phyloP scores from a whole-genome alignment of 1,140 invertebrate species.

The Cydia amplana region DNA sequence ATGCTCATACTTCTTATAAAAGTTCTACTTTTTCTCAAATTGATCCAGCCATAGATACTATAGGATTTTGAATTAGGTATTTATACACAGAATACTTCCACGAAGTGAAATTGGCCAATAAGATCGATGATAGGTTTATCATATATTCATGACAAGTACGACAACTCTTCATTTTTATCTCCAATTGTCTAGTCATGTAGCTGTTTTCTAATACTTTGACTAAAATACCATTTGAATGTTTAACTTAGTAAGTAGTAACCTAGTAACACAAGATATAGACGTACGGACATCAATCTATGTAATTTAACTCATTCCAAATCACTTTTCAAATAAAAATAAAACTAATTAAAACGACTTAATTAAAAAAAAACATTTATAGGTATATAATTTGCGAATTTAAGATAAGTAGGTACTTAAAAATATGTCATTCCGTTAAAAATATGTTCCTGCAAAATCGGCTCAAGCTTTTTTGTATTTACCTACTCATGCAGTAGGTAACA shows the following conservation, averaged over 20 bases:
- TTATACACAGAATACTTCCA: neutral
- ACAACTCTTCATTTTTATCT: neutral
- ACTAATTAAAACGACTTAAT: too few species aligned
- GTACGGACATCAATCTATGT: too few species aligned
- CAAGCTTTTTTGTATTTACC: too few species aligned
- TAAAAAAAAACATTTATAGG: too few species aligned
- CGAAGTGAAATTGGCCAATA: neutral
- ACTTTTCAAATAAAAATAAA: too few species aligned
- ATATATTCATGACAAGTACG: neutral
- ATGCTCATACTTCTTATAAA: too few species aligned
- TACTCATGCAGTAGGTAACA: neutral
- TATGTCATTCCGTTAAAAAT: neutral
- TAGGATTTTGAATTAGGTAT: neutral
- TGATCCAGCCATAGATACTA: neutral
- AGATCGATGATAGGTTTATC: neutral
- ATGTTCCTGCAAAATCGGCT: too few species aligned
- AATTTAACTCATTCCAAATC: too few species aligned
- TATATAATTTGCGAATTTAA: neutral
- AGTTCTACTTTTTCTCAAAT: too few species aligned
- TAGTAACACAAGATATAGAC: too few species aligned
- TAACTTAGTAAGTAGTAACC: too few species aligned
- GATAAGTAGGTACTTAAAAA: slow-evolving; percentile 23
- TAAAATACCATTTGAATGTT: too few species aligned
- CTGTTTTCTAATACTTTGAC: neutral
- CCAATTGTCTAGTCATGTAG: neutral